Conservation (phyloP, 2,797 vertebrate genomes). For the Tarsius wallacei region DNA sequence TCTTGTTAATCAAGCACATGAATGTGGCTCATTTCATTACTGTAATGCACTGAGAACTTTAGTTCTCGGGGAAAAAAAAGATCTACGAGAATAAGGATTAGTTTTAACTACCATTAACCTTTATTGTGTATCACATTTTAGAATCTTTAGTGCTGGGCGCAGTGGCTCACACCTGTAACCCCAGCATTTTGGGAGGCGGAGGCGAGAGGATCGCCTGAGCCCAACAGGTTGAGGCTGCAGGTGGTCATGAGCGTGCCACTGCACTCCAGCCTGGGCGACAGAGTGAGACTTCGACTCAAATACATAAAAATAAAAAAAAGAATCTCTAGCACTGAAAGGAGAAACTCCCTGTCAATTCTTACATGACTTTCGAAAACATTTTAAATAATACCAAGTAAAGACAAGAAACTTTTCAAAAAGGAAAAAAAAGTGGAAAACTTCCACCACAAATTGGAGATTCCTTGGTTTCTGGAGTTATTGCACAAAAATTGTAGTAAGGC, state of each 20-base stretch:
- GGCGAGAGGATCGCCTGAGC: no score
- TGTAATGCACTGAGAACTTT: background rate
- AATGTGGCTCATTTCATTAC: background rate
- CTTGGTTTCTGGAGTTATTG: background rate
- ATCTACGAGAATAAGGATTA: background rate
- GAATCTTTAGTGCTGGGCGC: background rate
- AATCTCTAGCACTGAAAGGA: background rate
- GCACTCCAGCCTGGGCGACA: no score
- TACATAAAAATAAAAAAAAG: no score
- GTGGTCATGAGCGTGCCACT: no score
- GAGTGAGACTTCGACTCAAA: no score
- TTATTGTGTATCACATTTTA: background rate
- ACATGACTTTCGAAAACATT: constrained; percentile 33
- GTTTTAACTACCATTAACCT: background rate
- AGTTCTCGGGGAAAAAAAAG: constrained; percentile 5
- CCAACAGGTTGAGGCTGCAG: no score
- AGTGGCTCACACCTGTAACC: no score
- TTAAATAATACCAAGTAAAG: background rate
- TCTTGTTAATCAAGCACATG: background rate
- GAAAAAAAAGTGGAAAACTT: background rate
- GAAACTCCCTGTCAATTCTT: background rate
- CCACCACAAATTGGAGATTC: background rate
- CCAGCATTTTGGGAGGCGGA: no score
- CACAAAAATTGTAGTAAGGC: background rate
- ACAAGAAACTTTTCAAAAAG: constrained; percentile 36